Evolutionary conservation across 2,888 invertebrate genomes (phyloP).

Genomic region (Ectobius pallidus): DNA sequence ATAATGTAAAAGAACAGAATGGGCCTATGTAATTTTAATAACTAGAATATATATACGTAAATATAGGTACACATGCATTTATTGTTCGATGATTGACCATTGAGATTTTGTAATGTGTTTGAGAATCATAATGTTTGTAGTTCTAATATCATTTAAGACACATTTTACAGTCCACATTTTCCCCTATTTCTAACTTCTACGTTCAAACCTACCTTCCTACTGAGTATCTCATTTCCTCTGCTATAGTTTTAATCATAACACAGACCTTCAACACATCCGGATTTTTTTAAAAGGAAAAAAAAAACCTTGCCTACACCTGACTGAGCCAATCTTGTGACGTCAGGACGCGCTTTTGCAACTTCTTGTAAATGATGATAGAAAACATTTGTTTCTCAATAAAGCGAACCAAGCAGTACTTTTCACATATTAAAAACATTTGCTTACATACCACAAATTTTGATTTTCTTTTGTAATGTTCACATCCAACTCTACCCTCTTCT

Average conservation of each 20-base stretch:
- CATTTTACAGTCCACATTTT: too few species aligned
- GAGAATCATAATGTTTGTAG: neutral
- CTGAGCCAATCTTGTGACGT: constrained; percentile 18
- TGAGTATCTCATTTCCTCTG: neutral
- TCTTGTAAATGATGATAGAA: neutral
- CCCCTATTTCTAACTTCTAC: too few species aligned
- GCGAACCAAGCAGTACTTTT: neutral
- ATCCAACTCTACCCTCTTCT: constrained; percentile 60
- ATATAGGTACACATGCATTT: too few species aligned
- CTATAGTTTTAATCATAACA: neutral
- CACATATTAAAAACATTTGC: neutral
- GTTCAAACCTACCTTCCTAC: neutral
- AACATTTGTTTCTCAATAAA: neutral
- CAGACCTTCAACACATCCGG: neutral
- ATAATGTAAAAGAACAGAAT: too few species aligned
- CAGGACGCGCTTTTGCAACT: neutral
- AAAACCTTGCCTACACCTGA: neutral
- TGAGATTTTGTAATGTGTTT: neutral
- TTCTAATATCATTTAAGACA: neutral
- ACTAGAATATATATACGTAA: too few species aligned
- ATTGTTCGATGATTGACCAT: neutral
- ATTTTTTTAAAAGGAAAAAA: neutral
- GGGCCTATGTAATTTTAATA: too few species aligned
- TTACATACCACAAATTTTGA: constrained; percentile 45
- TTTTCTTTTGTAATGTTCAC: constrained; percentile 60